Evolutionary conservation across 1,140 invertebrate genomes (phyloP).

Genomic region (Drosophila quadrilineata): DNA sequence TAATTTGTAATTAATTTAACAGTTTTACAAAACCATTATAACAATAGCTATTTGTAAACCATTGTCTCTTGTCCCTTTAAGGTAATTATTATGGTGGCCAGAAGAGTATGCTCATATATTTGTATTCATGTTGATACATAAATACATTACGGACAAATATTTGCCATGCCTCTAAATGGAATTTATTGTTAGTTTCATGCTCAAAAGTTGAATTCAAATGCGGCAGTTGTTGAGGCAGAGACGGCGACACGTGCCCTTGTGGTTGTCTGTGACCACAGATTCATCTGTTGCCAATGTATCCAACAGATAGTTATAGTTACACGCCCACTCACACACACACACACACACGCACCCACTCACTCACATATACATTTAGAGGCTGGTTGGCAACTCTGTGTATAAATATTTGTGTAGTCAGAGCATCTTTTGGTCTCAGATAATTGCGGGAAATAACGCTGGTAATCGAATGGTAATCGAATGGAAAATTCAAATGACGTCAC

Average conservation of each 20-base stretch:
- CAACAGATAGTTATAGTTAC: conserved; percentile 29
- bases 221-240: neutral
- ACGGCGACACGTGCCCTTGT: conserved; percentile 29
- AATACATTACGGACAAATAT: too few species aligned
- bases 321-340: neutral
- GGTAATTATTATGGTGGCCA: too few species aligned
- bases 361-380: neutral
- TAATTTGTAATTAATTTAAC: too few species aligned
- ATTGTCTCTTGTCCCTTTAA: too few species aligned
- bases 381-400: conserved; percentile 4
- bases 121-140: too few species aligned
- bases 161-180: conserved; percentile 1
- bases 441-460: conserved; percentile 1
- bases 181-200: conserved; percentile 1
- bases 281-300: conserved; percentile 24
- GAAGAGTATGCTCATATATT: too few species aligned
- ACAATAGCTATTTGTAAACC: too few species aligned
- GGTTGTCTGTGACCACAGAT: neutral
- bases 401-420: conserved; percentile 1
- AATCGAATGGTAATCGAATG: neutral
- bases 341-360: neutral
- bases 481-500: neutral
- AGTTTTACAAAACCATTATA: too few species aligned
- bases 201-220: neutral
- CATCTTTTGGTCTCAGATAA: conserved; percentile 10